Conservation (phyloP, 2,888 invertebrate genomes). For the Epinotia ramella region DNA sequence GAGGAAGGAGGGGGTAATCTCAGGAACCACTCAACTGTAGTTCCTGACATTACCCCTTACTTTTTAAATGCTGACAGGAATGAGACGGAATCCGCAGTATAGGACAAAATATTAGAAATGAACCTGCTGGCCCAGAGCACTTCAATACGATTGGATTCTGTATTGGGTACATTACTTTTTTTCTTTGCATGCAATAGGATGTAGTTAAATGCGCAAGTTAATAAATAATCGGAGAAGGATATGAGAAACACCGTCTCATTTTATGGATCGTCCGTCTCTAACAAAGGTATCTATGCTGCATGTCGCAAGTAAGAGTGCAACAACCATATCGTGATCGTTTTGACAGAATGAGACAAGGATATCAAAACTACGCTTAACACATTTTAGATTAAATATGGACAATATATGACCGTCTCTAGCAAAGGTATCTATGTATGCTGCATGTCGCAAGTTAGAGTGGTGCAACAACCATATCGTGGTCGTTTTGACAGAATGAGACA, state of each 20-base stretch:
- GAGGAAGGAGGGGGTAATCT: too few relatives aligned
- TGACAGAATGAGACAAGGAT: conserved; percentile 21
- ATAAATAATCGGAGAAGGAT: neutral
- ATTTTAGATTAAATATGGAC: neutral
- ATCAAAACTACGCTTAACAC: neutral
- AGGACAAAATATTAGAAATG: neutral
- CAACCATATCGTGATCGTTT: conserved; percentile 20
- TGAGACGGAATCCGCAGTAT: neutral
- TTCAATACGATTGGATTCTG: neutral
- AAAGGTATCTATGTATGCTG: conserved; percentile 1
- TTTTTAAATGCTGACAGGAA: neutral
- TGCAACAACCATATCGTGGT: conserved; percentile 9
- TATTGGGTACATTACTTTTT: neutral
- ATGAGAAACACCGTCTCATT: neutral
- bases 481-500: conserved; percentile 33
- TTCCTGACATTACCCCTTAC: too few relatives aligned
- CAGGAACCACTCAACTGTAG: too few relatives aligned
- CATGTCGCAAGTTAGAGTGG: conserved; percentile 19
- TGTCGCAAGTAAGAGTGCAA: conserved; percentile 13
- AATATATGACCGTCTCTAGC: neutral
- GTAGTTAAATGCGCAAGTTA: too few relatives aligned
- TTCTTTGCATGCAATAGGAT: too few relatives aligned
- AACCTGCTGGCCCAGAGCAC: neutral
- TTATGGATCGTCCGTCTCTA: neutral
- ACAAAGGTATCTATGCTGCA: neutral